Evolutionary conservation across 2,888 invertebrate species (phyloP), one percentile per base, ranked within the genome.

Genomic region (Acanthopleura granulata): DNA sequence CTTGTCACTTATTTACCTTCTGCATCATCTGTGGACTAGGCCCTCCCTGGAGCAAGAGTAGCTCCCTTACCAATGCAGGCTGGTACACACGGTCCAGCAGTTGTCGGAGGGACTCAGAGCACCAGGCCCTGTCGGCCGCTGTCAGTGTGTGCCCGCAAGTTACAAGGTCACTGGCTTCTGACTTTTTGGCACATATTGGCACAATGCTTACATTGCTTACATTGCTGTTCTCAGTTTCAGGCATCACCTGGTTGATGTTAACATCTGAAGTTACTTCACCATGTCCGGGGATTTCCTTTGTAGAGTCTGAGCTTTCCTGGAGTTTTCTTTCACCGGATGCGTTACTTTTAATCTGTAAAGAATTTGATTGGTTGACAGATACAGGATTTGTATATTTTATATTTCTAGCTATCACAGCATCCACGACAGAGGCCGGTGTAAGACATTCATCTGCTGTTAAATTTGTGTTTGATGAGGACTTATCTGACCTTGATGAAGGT

Each of bases 31-130:
- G 71, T 22, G 71, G 71, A 22, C 71, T 49, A 49, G 86, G 81
- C 15, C 83, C 86, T 75, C 88, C 87, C 79, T 90, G 93, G 51
- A 95, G 91, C 66, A 94, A 91, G 90, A 95, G 92, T n/a, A 95
- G 91, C 88, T 95, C 94, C 85, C 93, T 93, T 85, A 95, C 93
- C 50, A 94, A 91, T 72, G 92, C 89, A 30, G 93, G 92, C 84
- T 93, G 93, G 81, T 93, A 93, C 75, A 93, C 92, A 75, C 92
- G 92, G 27, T 86, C 87, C 18, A 93, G 90, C 72, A 95, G 89
- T 79, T 91, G 85, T 62, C 92, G 86, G 83, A 95, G 92, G 12
- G 75, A 74, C 29, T 74, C 74, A 25, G 81, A 76, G 77, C 84
- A 86, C 75, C 79, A 82, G n/a, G 75, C 75, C 1, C 77, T 40